Evolutionary conservation across 2,113 vertebrate species (phyloP).

Genomic region (Nycticebus coucang): DNA sequence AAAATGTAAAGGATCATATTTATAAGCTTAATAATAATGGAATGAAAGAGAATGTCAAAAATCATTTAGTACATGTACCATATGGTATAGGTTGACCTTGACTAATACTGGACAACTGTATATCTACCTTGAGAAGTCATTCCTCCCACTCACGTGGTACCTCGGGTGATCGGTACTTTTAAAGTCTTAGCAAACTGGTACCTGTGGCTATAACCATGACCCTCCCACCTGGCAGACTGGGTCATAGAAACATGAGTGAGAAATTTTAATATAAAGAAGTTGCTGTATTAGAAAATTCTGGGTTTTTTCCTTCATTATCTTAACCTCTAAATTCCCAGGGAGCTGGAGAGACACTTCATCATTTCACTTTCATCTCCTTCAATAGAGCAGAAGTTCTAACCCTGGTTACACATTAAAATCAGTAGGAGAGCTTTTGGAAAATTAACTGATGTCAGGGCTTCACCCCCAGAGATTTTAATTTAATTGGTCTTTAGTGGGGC

Average conservation of each 20-base stretch:
- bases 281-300: not conserved
- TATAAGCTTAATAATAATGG: not conserved
- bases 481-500: not conserved
- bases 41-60: not conserved
- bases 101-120: not conserved
- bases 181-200: not conserved
- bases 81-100: not conserved
- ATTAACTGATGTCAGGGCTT: not conserved
- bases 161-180: no score
- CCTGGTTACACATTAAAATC: not conserved
- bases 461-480: not conserved
- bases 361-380: not conserved
- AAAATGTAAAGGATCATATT: not conserved
- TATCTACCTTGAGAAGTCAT: not conserved
- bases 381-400: not conserved
- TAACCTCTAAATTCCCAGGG: not conserved
- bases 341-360: not conserved
- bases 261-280: not conserved
- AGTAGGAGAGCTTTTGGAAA: not conserved
- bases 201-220: not conserved
- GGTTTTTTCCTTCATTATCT: not conserved
- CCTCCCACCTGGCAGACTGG: not conserved
- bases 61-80: not conserved
- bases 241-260: not conserved
- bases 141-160: no score